These are phyloP conservation scores for Auanema sp. DNA, from an alignment of 2,888 invertebrate species.

Conservation along the genomic window DNA sequence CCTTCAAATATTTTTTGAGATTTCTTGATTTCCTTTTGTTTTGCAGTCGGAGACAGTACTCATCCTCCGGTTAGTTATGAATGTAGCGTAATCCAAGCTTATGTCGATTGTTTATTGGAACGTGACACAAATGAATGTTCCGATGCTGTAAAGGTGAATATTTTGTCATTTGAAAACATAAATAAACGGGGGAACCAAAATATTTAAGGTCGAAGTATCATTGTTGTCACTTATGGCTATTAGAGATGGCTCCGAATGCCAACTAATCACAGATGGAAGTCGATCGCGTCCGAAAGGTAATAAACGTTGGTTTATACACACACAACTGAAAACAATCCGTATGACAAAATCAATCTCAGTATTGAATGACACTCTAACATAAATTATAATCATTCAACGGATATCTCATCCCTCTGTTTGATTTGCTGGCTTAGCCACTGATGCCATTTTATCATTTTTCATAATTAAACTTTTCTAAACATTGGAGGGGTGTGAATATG, in stretches of 20 bases:
- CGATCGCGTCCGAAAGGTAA: constrained; percentile 25
- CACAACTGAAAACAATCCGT: too few relatives aligned
- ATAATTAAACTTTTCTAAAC: too few relatives aligned
- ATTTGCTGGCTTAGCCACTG: too few relatives aligned
- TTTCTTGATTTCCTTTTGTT: background rate
- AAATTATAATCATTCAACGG: too few relatives aligned
- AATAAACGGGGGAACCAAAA: background rate
- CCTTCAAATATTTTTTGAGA: too few relatives aligned
- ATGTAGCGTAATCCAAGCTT: constrained; percentile 40
- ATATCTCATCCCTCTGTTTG: too few relatives aligned
- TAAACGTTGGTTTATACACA: background rate
- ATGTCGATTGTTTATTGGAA: constrained; percentile 41
- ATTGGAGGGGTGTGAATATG: too few relatives aligned
- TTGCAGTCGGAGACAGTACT: constrained; percentile 1
- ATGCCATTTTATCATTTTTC: too few relatives aligned
- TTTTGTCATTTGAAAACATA: too few relatives aligned
- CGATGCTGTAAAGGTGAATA: constrained; percentile 35
- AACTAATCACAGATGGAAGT: constrained; percentile 27
- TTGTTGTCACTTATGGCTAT: constrained; percentile 36
- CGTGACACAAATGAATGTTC: constrained; percentile 26
- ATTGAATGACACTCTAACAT: too few relatives aligned
- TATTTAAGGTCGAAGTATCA: constrained; percentile 28
- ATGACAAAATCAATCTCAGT: too few relatives aligned
- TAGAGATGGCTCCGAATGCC: constrained; percentile 30
- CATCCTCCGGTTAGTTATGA: constrained; percentile 21